Evolutionary conservation across 2,113 vertebrate species (phyloP).

Genomic region (Oriolus oriolus): DNA sequence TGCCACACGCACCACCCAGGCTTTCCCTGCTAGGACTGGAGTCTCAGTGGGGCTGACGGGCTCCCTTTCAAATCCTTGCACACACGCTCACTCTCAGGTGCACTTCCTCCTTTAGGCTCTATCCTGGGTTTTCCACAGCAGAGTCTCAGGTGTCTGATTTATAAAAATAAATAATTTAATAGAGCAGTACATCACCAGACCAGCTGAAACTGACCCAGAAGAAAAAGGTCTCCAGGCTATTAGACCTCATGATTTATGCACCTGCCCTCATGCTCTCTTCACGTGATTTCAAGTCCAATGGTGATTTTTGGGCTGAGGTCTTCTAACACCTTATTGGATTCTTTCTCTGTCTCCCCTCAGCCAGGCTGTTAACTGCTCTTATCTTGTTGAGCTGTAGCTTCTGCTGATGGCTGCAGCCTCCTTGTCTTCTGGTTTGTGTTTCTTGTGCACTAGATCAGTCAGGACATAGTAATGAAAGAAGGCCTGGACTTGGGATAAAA

Average conservation of each 20-base stretch:
- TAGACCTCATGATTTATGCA: neutral
- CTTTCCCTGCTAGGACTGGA: neutral
- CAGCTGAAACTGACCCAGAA: neutral
- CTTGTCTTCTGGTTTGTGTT: neutral
- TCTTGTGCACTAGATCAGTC: neutral
- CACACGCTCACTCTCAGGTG: too few species aligned
- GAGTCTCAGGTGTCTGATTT: neutral
- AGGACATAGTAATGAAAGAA: neutral
- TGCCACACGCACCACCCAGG: neutral
- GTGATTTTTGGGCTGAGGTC: neutral
- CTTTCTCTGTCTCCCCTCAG: neutral
- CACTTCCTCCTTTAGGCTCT: neutral
- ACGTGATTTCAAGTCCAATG: fast-evolving
- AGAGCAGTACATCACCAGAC: fast-evolving
- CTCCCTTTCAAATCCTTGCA: neutral
- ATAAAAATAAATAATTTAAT: neutral
- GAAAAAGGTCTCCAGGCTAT: neutral
- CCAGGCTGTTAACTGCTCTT: neutral
- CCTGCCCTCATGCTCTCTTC: fast-evolving
- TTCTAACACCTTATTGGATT: neutral
- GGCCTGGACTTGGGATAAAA: neutral
- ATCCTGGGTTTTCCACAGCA: neutral
- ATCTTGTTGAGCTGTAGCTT: neutral
- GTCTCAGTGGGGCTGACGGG: neutral
- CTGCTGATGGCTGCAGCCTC: neutral